Base-by-base conservation (phyloP, 2,797 vertebrate species). In the Bovichtus variegatus region DNA sequence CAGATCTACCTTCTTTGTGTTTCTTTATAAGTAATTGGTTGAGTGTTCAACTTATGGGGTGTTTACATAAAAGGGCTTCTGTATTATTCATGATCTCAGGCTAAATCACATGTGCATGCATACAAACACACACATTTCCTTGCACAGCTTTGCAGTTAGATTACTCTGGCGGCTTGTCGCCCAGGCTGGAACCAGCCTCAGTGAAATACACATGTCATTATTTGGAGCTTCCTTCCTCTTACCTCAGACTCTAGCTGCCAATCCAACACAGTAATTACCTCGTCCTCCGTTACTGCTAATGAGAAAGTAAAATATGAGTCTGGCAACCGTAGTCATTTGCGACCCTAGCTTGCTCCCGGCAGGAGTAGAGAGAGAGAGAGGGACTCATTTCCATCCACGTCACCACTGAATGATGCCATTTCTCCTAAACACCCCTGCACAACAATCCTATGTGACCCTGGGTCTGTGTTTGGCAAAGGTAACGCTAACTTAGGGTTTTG, bases 221-320 rank as follows among this genome's bases (percentile, higher is more conserved):
- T 78, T 71, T 16, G 74, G 57, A 69, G 74, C 83, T 88, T 84
- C 86, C 77, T 82, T 80, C 76, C 83, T n/a, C 80, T 41, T 80
- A 76, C 83, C 88, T 87, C 72, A 16, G 77, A 86, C 85, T 78
- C 47, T 18, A 64, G 82, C 89, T 92, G 93, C 88, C 91, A 93
- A 86, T 93, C 87, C 85, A 83, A 74, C 88, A 64, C 84, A 78
- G 88, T 93, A 93, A 95, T 94, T 94, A 93, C 89, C 86, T 80
- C 78, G 60, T 91, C 86, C 89, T 90, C 86, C 91, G 91, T 92
- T 93, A 88, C 85, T 93, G 91, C 93, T 95, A 95, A 95, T 93
- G 92, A 95, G 93, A 85, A 93, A 91, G 88, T 93, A 92, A 93
- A 93, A 94, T 93, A 93, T 88, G 90, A 93, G 83, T 84, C 91